phyloP scores from a whole-genome alignment of 2,888 invertebrate genomes.

The Ctenicera cuprea region DNA sequence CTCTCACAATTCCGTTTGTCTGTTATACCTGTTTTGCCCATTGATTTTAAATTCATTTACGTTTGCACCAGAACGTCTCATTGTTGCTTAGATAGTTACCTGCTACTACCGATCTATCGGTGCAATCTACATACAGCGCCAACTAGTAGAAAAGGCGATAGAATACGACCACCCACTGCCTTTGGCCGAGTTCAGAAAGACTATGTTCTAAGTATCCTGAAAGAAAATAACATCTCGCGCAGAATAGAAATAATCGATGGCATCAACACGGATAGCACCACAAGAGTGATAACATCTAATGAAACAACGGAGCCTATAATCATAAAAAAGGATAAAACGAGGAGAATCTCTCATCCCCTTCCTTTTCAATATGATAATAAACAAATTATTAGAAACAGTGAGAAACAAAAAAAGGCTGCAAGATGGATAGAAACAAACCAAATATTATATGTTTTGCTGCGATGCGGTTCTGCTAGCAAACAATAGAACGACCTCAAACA shows the following conservation, averaged over 20 bases:
- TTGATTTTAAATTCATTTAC: too few relatives aligned
- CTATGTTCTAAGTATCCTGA: too few relatives aligned
- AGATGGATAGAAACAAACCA: conserved; percentile 1
- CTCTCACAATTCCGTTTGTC: too few relatives aligned
- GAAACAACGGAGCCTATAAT: conserved; percentile 1
- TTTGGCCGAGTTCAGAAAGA: too few relatives aligned
- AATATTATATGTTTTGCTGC: not conserved
- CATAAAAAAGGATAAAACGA: not conserved
- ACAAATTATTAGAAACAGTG: not conserved
- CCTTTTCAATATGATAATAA: conserved; percentile 2
- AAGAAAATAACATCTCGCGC: not conserved
- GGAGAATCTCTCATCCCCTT: not conserved
- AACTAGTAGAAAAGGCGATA: too few relatives aligned
- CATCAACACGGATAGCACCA: not conserved
- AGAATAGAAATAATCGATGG: not conserved
- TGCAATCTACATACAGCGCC: too few relatives aligned
- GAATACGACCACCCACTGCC: too few relatives aligned
- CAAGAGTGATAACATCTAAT: conserved; percentile 4
- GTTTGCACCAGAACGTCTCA: too few relatives aligned
- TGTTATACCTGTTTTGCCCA: too few relatives aligned
- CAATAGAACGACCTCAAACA: not conserved
- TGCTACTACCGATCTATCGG: too few relatives aligned
- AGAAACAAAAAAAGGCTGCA: not conserved
- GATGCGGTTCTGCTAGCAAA: conserved; percentile 1
- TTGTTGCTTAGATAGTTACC: too few relatives aligned